Base-by-base conservation (phyloP, 1,140 invertebrate genomes). In the Chymomyza costata region DNA sequence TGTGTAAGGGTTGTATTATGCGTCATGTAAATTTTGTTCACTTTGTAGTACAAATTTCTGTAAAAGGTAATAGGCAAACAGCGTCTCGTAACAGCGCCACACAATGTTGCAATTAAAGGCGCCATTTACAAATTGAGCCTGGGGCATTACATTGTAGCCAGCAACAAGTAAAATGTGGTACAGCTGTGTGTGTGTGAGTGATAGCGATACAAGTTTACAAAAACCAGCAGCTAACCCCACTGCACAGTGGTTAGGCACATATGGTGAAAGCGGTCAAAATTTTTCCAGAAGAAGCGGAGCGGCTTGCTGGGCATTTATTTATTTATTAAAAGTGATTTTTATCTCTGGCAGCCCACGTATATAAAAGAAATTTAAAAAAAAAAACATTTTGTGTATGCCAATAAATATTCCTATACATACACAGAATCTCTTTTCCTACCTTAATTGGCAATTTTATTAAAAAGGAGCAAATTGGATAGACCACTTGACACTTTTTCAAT, bases 41-140 rank as follows among this genome's bases (percentile, higher is more conserved):
- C 51, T 60, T 71, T 82, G 73, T 83, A 61, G 73, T 63, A 76
- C 69, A 49, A 83, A 83, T 62, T 73, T 69, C 80, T 83, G 80
- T 83, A 83, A 83, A 83, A 83, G 69, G 49, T 83, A 83, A 49
- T 71, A 83, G 80, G 80, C 81, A 47, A 31, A n/a, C 80, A 83
- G 80, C 49, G 11, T 18, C 10, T 8, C 14, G 60, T 60, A 68
- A 68, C 64, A 74, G 53, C n/a, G 31, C 39, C 39, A 40, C 47
- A 50, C 11, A 41, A 18, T 40, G 47, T 30, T 11, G 32, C 43
- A 40, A 32, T 56, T 61, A 61, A 45, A 60, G 32, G 3, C 5
- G 5, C 2, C 16, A 37, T 32, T 60, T 60, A 55, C 57, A 60
- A 34, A 11, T 15, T 31, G 25, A 28, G 25, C 25, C 5, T 6